These are phyloP conservation scores for Saxidomus purpurata DNA, from an alignment of 1,140 invertebrate genomes.

Conservation along the genomic window DNA sequence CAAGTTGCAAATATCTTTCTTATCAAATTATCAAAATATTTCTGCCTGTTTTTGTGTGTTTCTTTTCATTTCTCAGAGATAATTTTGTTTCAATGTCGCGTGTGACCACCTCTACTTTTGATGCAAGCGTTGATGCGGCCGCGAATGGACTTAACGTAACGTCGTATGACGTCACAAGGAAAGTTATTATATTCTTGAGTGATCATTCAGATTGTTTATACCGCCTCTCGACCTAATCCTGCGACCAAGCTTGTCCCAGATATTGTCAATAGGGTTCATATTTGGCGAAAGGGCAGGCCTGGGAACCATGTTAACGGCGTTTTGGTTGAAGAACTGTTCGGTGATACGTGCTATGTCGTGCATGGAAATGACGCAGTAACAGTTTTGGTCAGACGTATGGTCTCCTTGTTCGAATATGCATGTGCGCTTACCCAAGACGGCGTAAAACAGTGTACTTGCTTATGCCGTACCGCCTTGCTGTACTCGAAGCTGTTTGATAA, in stretches of 20 bases:
- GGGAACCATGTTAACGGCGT: neutral
- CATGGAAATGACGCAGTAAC: neutral
- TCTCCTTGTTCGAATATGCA: neutral
- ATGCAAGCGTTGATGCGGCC: neutral
- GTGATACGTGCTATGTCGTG: too few relatives aligned
- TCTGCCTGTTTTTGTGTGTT: neutral
- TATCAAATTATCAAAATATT: neutral
- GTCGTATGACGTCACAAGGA: neutral
- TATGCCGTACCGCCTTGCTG: too few relatives aligned
- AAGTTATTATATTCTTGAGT: neutral
- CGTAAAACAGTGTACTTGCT: neutral
- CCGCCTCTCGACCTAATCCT: neutral
- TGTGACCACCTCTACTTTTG: conserved; percentile 6
- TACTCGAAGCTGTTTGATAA: neutral
- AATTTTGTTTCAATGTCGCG: too few relatives aligned
- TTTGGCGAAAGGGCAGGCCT: neutral
- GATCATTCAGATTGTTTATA: neutral
- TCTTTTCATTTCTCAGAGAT: neutral
- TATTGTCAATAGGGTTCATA: neutral
- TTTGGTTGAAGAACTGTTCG: neutral
- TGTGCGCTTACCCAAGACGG: too few relatives aligned
- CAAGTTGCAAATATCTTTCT: neutral
- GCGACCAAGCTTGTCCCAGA: neutral
- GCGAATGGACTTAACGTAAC: conserved; percentile 5
- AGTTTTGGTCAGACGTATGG: neutral